Percentiles rank a stretch among this genome's conserved stretches.
Conservation (phyloP, 2,888 invertebrate species). For the Caradrina kadenii region DNA sequence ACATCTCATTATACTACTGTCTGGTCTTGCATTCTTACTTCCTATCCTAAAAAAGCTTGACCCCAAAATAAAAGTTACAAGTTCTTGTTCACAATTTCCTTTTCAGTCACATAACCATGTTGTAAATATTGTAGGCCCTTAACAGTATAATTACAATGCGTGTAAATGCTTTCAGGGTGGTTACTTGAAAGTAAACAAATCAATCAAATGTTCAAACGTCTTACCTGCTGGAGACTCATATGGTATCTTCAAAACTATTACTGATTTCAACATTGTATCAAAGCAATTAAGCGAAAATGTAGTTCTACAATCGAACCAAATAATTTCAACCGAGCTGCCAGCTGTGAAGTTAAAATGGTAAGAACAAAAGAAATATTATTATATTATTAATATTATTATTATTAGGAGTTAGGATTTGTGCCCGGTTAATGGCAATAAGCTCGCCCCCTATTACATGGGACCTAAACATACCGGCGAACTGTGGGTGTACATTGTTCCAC, state of each 20-base stretch:
- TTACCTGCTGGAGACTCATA: constrained; percentile 93
- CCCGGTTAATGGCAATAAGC: no score
- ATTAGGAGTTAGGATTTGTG: no score
- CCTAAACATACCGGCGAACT: no score
- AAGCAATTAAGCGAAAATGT: constrained; percentile 92
- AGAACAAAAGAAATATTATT: neutral
- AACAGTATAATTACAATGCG: constrained; percentile 7
- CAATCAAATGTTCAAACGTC: constrained; percentile 93
- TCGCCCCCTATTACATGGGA: no score
- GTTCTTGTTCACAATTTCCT: constrained; percentile 14
- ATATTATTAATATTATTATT: no score
- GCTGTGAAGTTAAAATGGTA: constrained; percentile 81
- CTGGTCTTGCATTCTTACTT: constrained; percentile 21
- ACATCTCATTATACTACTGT: constrained; percentile 21
- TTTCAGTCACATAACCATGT: constrained; percentile 32
- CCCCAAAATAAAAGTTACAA: neutral
- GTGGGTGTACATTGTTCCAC: no score
- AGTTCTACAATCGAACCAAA: constrained; percentile 83
- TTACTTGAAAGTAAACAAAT: constrained; percentile 91
- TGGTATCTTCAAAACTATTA: constrained; percentile 94
- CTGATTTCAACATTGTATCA: constrained; percentile 93
- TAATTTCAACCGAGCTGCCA: constrained; percentile 90
- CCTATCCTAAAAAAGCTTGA: constrained; percentile 11
- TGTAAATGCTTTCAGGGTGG: constrained; percentile 89
- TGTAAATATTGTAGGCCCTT: neutral